These are phyloP conservation scores for Laodelphax striatellus DNA, from an alignment of 1,140 invertebrate species.

Conservation along the genomic window DNA sequence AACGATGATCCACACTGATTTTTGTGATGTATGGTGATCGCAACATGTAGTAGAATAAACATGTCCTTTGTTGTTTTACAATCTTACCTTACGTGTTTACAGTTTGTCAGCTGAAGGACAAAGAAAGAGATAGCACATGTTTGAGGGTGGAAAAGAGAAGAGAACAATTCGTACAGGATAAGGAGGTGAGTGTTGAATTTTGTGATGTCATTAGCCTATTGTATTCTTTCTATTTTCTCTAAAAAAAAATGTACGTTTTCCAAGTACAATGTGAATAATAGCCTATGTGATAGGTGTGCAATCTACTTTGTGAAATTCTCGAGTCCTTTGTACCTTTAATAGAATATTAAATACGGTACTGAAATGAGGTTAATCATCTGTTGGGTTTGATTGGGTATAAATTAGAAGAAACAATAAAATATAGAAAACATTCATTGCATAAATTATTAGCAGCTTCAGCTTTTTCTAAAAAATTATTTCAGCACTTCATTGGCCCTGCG, in stretches of 20 bases:
- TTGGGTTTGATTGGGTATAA: not conserved
- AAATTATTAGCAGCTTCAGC: too few species aligned
- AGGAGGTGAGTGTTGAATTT: not conserved
- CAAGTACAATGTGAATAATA: too few species aligned
- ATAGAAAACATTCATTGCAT: too few species aligned
- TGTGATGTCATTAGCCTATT: not conserved
- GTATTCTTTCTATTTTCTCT: not conserved
- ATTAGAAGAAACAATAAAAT: not conserved
- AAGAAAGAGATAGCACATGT: conserved; percentile 13
- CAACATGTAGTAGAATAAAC: not conserved
- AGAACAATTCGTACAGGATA: not conserved
- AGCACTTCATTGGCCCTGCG: too few species aligned
- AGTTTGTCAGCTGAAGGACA: conserved; percentile 18
- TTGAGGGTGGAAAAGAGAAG: conserved; percentile 7
- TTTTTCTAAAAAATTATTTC: too few species aligned
- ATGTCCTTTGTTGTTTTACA: not conserved
- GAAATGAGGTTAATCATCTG: not conserved
- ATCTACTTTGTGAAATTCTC: too few species aligned
- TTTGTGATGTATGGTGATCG: not conserved
- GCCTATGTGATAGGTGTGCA: too few species aligned
- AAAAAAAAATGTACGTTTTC: too few species aligned
- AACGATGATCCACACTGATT: too few species aligned
- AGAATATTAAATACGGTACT: too few species aligned
- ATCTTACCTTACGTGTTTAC: conserved; percentile 19
- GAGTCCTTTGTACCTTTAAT: too few species aligned